phyloP scores from a whole-genome alignment of 2,113 vertebrate genomes.

The Euleptes europaea region DNA sequence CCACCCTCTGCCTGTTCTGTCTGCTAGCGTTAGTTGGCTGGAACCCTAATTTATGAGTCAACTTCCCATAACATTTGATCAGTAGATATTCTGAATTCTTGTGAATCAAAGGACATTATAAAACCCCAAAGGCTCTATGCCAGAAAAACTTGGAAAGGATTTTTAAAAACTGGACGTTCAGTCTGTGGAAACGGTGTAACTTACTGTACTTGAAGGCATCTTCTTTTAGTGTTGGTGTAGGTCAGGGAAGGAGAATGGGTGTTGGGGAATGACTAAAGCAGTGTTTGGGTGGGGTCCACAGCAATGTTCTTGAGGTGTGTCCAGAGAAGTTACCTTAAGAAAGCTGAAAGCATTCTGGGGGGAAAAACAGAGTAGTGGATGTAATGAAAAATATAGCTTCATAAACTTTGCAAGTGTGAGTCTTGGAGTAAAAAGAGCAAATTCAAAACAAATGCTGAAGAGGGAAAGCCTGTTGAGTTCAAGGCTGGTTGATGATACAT shows the following conservation, averaged over 20 bases:
- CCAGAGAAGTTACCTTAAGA: neutral
- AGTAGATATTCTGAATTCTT: constrained; percentile 30
- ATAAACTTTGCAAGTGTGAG: neutral
- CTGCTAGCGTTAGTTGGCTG: constrained; percentile 13
- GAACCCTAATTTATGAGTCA: constrained; percentile 18
- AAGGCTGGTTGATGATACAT: neutral
- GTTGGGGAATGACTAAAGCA: neutral
- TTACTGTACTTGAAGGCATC: constrained; percentile 10
- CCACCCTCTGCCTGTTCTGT: neutral
- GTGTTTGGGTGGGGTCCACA: neutral
- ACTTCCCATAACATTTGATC: constrained; percentile 39
- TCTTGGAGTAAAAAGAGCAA: neutral
- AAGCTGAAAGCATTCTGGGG: neutral
- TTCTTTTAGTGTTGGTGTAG: constrained; percentile 11
- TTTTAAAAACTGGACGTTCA: constrained; percentile 23
- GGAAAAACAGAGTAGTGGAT: neutral
- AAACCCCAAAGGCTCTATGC: constrained; percentile 35
- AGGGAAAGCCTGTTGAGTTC: constrained; percentile 18
- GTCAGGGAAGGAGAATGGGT: neutral
- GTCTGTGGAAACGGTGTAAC: constrained; percentile 1
- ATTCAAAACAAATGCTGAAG: constrained; percentile 39
- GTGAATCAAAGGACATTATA: constrained; percentile 28
- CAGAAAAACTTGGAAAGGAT: constrained; percentile 34
- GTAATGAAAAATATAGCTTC: neutral
- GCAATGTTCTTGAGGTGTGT: neutral